These are phyloP conservation scores for Polypedilum pembai DNA, from an alignment of 1,140 invertebrate genomes.

Conservation along the genomic window DNA sequence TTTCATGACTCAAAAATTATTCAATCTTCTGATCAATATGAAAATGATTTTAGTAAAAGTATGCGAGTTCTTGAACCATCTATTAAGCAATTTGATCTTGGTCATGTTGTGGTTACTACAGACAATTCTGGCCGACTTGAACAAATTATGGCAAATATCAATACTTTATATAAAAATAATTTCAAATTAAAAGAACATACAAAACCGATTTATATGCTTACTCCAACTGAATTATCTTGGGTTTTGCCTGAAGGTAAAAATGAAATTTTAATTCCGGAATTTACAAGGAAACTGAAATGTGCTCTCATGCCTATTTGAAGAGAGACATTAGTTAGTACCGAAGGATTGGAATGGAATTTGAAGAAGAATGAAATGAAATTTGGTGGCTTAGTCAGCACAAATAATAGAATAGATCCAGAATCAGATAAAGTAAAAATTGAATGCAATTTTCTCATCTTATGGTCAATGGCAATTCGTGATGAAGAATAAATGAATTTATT, in stretches of 20 bases:
- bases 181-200: conserved; percentile 44
- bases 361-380: conserved; percentile 52
- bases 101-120: conserved; percentile 53
- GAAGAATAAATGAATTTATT: no score
- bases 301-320: conserved; percentile 61
- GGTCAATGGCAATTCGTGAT: conserved; percentile 52
- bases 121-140: conserved; percentile 67
- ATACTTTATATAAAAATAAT: conserved; percentile 57
- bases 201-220: conserved; percentile 51
- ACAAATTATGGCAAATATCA: conserved; percentile 70
- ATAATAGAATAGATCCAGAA: conserved; percentile 60
- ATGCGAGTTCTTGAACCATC: conserved; percentile 45
- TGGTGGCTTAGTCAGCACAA: conserved; percentile 70
- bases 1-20: conserved; percentile 50
- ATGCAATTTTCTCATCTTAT: conserved; percentile 51
- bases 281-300: conserved; percentile 53
- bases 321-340: conserved; percentile 54
- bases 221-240: conserved; percentile 61
- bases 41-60: conserved; percentile 74
- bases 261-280: conserved; percentile 53
- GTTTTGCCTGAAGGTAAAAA: conserved; percentile 57
- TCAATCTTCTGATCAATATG: conserved; percentile 60
- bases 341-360: conserved; percentile 79
- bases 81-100: conserved; percentile 44
- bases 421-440: conserved; percentile 41